Evolutionary conservation across 2,888 invertebrate species (phyloP).

Genomic region (Clanis bilineata): DNA sequence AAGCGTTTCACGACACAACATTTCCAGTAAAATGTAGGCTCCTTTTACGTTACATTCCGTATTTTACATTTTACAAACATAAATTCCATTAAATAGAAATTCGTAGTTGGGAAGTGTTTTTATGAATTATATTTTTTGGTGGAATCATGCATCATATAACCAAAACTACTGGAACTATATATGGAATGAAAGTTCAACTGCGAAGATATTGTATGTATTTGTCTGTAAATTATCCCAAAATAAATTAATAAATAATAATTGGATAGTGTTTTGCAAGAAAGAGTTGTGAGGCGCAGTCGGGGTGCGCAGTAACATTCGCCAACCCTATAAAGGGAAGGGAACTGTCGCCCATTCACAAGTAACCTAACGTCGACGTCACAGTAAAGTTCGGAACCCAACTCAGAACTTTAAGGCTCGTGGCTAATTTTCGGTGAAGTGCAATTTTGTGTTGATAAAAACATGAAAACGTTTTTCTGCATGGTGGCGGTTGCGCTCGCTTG

Average conservation of each 20-base stretch:
- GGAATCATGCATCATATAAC: not conserved
- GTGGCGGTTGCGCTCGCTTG: conserved; percentile 54
- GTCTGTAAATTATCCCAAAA: too few species aligned
- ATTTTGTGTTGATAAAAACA: conserved; percentile 45
- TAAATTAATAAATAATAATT: too few species aligned
- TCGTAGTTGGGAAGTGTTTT: too few species aligned
- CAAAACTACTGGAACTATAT: too few species aligned
- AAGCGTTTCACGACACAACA: not conserved
- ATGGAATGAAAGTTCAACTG: too few species aligned
- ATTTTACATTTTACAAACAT: not conserved
- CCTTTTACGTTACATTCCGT: not conserved
- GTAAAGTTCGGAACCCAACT: conserved; percentile 39
- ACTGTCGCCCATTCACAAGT: conserved; percentile 69
- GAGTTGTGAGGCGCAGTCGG: conserved; percentile 57
- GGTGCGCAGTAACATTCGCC: conserved; percentile 67
- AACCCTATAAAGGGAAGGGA: conserved; percentile 69
- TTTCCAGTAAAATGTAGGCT: conserved; percentile 31
- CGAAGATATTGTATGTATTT: too few species aligned
- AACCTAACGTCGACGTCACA: conserved; percentile 54
- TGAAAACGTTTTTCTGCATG: conserved; percentile 60
- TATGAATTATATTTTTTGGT: not conserved
- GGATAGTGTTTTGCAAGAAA: conserved; percentile 22
- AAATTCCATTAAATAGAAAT: too few species aligned
- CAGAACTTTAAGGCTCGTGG: conserved; percentile 47
- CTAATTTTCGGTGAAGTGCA: conserved; percentile 51